Percentiles rank a stretch among this genome's conserved stretches.
These are phyloP conservation scores for Odontothrips loti DNA, from an alignment of 2,888 invertebrate species.

Conservation along the genomic window DNA sequence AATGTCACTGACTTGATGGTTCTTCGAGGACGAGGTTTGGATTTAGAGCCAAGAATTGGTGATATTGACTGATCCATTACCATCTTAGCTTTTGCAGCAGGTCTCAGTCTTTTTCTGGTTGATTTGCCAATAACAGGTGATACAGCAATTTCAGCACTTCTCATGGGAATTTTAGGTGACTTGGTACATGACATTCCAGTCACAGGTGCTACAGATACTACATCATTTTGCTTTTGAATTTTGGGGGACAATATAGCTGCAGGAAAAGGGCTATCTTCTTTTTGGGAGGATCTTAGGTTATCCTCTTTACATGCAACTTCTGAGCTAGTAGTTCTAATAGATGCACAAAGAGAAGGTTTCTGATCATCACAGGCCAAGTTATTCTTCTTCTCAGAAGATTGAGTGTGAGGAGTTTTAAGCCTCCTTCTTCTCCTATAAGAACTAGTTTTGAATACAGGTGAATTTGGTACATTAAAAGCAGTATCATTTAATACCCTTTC, in stretches of 20 bases:
- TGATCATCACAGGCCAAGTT: too few relatives aligned
- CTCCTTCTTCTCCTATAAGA: neutral
- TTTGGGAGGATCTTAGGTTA: too few relatives aligned
- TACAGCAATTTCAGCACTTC: neutral
- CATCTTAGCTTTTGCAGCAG: neutral
- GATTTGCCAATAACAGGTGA: neutral
- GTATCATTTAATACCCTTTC: neutral
- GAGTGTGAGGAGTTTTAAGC: neutral
- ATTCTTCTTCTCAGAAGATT: too few relatives aligned
- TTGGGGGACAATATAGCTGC: too few relatives aligned
- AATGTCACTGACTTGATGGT: too few relatives aligned
- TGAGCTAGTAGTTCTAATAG: too few relatives aligned
- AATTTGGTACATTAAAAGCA: neutral
- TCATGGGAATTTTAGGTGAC: neutral
- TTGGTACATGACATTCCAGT: too few relatives aligned
- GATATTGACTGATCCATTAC: neutral
- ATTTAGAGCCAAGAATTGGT: neutral
- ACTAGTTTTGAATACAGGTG: neutral
- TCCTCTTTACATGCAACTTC: too few relatives aligned
- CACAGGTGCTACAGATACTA: too few relatives aligned
- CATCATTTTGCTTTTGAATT: too few relatives aligned
- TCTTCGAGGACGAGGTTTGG: neutral
- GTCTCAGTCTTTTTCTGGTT: neutral
- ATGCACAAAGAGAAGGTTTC: too few relatives aligned
- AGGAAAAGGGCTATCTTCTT: too few relatives aligned